Evolutionary conservation across 2,113 vertebrate species (phyloP).

Genomic region (Mesoclemmys tuberculata): DNA sequence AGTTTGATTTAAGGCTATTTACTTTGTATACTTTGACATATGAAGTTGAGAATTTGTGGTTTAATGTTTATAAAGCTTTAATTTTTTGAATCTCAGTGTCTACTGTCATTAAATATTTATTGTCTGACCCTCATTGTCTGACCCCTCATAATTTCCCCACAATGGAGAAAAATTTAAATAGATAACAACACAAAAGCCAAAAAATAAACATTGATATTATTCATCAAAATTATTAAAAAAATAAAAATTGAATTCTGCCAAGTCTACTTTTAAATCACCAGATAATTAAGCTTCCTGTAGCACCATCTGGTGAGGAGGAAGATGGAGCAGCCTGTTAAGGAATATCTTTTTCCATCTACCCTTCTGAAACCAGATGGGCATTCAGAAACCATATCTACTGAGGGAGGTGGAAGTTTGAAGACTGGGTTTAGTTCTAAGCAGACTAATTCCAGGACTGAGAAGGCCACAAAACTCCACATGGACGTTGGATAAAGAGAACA

Average conservation of each 20-base stretch:
- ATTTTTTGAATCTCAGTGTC: not conserved
- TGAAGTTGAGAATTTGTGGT: not conserved
- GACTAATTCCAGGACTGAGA: not conserved
- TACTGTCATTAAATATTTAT: not conserved
- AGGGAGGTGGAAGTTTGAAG: slow-evolving; percentile 29
- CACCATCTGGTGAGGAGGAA: not conserved
- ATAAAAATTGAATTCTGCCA: not conserved
- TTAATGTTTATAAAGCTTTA: not conserved
- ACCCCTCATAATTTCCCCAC: not conserved
- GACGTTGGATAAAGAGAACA: not conserved
- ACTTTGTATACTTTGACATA: not conserved
- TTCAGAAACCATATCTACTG: slow-evolving; percentile 35
- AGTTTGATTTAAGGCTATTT: not conserved
- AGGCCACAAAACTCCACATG: not conserved
- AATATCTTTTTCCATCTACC: slow-evolving; percentile 47
- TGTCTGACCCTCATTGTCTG: not conserved
- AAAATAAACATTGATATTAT: not conserved
- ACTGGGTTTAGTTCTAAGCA: not conserved
- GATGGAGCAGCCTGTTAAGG: slow-evolving; percentile 41
- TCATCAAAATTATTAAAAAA: not conserved
- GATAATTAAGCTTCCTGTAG: not conserved
- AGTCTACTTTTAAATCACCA: not conserved
- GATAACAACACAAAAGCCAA: not conserved
- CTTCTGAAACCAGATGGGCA: slow-evolving; percentile 41
- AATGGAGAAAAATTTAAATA: not conserved